Evolutionary conservation across 2,113 vertebrate species (phyloP), one percentile per base, ranked within the genome.

Genomic region (Nothobranchius kuhntae): DNA sequence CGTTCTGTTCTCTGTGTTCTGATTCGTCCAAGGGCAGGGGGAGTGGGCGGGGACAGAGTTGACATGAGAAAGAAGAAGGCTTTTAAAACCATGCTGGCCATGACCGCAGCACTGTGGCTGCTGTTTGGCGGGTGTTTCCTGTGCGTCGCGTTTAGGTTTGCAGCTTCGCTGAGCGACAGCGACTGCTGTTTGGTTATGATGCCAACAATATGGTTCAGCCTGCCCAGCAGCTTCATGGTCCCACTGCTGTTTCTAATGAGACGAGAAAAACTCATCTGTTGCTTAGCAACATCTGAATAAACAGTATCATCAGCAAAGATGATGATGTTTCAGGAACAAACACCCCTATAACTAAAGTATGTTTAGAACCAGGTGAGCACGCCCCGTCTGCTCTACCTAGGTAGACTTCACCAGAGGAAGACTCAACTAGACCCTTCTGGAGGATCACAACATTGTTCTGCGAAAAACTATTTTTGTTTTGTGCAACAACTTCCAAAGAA

Each of bases 121-220:
- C 36, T 53, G 24, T 71, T 50, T 17, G 0, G 12, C 13, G 68
- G 53, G 21, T 56, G 7, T 2, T 47, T 62, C 61, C 1, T 48
- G 24, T 24, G 38, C 13, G 0, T 35, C 51, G 4, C 1, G 30
- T 2, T 71, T 2, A 7, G 13, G 4, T 0, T 6, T 0, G 35
- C 35, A 3, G 0, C 9, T 2, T 8, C 7, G 17, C 6, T 51
- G 0, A 61, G 14, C 11, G 1, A 63, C 2, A n/a, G 6, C 13
- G 11, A 51, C 2, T 10, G 15, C 4, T 71, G 60, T 42, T 2
- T 0, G 0, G 7, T 63, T 9, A 0, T 14, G 11, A 1, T 50
- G 5, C 14, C 9, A 12, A 36, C 7, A 0, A 1, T 2, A 0
- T 71, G 60, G 45, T 0, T 44, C 35, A 1, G 14, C 48, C 4